Evolutionary conservation across 1,140 invertebrate genomes (phyloP).

Genomic region (Drosophila arawakana): DNA sequence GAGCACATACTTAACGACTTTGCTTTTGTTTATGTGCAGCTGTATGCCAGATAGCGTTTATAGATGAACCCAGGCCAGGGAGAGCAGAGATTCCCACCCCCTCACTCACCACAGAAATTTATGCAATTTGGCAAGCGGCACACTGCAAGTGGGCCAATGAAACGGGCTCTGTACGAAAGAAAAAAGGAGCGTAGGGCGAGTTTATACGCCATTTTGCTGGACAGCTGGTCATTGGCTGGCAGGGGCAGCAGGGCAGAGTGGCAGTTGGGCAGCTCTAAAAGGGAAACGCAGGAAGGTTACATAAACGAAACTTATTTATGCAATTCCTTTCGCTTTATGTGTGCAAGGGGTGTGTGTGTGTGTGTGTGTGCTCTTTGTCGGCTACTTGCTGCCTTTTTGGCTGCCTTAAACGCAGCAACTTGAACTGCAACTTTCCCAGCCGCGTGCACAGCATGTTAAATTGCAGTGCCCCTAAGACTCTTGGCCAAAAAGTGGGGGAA

Average conservation of each 20-base stretch:
- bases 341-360: too few relatives aligned
- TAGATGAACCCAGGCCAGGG: constrained; percentile 35
- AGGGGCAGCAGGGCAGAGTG: neutral
- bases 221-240: constrained; percentile 32
- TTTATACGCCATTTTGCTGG: constrained; percentile 50
- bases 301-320: constrained; percentile 70
- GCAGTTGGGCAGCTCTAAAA: too few relatives aligned
- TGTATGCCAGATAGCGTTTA: constrained; percentile 50
- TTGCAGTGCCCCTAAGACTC: constrained; percentile 8
- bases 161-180: constrained; percentile 12
- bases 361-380: constrained; percentile 31
- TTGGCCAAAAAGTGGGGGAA: neutral
- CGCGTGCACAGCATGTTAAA: constrained; percentile 53
- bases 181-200: constrained; percentile 6
- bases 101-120: constrained; percentile 45
- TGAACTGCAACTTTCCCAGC: constrained; percentile 10
- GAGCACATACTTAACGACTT: constrained; percentile 62
- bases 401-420: constrained; percentile 36
- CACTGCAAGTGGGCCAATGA: constrained; percentile 7
- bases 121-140: constrained; percentile 47
- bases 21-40: constrained; percentile 63
- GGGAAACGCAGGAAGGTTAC: constrained; percentile 5
- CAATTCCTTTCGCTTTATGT: constrained; percentile 47
- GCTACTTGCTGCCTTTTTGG: constrained; percentile 36
- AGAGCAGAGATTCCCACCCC: neutral